Percentiles rank a stretch among this genome's conserved stretches.
phyloP scores from a whole-genome alignment of 2,797 vertebrate genomes.

The Threskiornis aethiopicus region DNA sequence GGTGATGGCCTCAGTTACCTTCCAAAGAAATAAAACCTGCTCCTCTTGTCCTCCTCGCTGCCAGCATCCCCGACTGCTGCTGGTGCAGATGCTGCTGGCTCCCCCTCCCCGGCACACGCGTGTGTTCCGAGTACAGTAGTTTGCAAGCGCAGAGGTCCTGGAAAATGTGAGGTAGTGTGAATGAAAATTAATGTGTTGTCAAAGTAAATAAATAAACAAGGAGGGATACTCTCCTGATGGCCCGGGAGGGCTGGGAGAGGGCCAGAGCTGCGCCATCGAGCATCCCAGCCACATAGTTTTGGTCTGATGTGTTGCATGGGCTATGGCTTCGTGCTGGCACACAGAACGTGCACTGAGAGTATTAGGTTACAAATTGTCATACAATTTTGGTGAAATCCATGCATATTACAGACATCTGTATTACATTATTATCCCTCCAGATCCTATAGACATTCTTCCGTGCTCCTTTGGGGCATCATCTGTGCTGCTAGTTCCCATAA shows the following conservation, averaged over 20 bases:
- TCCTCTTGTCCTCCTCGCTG: rapidly evolving
- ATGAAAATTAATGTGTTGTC: not conserved
- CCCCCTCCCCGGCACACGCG: rapidly evolving
- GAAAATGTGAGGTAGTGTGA: not conserved
- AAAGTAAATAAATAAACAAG: not conserved
- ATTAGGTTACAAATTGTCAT: not conserved
- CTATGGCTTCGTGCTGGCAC: not conserved
- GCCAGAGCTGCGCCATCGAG: not conserved
- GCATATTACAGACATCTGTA: not conserved
- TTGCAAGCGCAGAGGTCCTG: not conserved
- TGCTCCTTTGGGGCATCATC: constrained; percentile 45
- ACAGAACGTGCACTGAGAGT: rapidly evolving
- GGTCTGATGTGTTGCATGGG: not conserved
- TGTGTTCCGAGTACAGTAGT: not conserved
- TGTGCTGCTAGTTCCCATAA: constrained; percentile 63
- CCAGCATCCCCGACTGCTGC: not conserved
- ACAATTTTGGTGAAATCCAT: not conserved
- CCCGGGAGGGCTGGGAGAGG: not conserved
- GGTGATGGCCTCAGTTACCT: not conserved
- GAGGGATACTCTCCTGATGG: not conserved
- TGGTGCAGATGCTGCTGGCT: not conserved
- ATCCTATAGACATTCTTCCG: not conserved
- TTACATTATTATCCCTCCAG: not conserved
- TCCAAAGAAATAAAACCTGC: not conserved
- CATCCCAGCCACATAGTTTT: not conserved